Percentiles rank a stretch among this genome's conserved stretches.
phyloP scores from a whole-genome alignment of 2,888 invertebrate genomes.

The Leucoma salicis region DNA sequence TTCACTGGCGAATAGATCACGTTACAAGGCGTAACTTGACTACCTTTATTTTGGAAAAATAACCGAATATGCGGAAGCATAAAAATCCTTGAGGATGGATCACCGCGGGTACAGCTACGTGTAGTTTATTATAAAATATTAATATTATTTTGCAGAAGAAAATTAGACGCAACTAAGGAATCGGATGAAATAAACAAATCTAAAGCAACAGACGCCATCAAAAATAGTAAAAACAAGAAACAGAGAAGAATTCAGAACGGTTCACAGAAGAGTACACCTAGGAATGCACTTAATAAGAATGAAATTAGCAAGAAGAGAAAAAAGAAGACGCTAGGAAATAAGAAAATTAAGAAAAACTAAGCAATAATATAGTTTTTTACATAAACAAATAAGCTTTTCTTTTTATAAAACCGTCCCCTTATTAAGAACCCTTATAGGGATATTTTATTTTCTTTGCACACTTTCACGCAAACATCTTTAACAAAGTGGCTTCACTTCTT shows the following conservation, averaged over 20 bases:
- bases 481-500: no score
- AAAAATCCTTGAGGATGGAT: no score
- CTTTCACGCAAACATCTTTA: no score
- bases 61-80: no score
- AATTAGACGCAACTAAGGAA: slow-evolving; percentile 50
- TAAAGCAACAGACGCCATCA: slow-evolving; percentile 36
- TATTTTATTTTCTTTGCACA: no score
- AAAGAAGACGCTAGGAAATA: slow-evolving; percentile 32
- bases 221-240: slow-evolving; percentile 53
- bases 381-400: no score
- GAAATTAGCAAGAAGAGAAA: slow-evolving; percentile 28
- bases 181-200: not conserved
- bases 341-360: slow-evolving; percentile 35
- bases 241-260: slow-evolving; percentile 50
- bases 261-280: slow-evolving; percentile 21
- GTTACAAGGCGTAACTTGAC: no score
- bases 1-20: no score
- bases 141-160: slow-evolving; percentile 47
- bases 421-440: no score
- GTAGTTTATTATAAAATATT: not conserved
- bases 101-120: no score
- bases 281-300: slow-evolving; percentile 19
- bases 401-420: no score
- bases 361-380: slow-evolving; percentile 20
- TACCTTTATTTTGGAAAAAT: no score